Evolutionary conservation across 2,888 invertebrate genomes (phyloP), one percentile per base, ranked within the genome.

Genomic region (Sphaeridia pumilis): DNA sequence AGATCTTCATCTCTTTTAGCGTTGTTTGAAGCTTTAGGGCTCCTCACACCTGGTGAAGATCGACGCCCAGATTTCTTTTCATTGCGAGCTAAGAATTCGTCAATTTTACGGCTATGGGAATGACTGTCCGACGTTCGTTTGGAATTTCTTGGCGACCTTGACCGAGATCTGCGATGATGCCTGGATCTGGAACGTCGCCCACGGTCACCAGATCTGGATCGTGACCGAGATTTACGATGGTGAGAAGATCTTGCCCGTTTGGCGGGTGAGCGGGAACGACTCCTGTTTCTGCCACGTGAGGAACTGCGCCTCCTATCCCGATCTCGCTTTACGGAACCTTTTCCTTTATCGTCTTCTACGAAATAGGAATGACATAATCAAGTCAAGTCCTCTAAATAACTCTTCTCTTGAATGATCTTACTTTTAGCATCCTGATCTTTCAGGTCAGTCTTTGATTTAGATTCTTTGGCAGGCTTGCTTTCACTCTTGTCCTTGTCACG

Each of bases 1-100:
- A 42, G 10, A 27, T 35, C 26, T 7, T 31, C 36, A 5, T 50
- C 49, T 17, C 38, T 26, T 25, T 43, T 44, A 21, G 5, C 28
- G 10, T 56, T 48, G 2, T 53, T 55, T 46, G 46, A 5, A 46
- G 44, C 26, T 54, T 46, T 43, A 41, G 41, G 17, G 52, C 55
- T 36, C 47, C 28, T 3, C 25, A 43, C 2, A n/a, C 20, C 24
- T 10, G 52, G 41, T 2, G 41, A 21, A n/a, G 14, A 5, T 21
- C 38, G 4, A 7, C 42, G 26, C n/a, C 52, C 12, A 20, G 21
- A 21, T 12, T 46, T 12, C 24, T 46, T 14, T 28, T 52, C 52
- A 46, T 52, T 63, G 46, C 55, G 52, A 10, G 54, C 57, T 28
- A 62, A 46, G 48, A 62, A 62, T 42, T 52, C 58, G 28, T 59